Evolutionary conservation across 2,113 vertebrate species (phyloP), one percentile per base, ranked within the genome.

Genomic region (Alosa alosa): DNA sequence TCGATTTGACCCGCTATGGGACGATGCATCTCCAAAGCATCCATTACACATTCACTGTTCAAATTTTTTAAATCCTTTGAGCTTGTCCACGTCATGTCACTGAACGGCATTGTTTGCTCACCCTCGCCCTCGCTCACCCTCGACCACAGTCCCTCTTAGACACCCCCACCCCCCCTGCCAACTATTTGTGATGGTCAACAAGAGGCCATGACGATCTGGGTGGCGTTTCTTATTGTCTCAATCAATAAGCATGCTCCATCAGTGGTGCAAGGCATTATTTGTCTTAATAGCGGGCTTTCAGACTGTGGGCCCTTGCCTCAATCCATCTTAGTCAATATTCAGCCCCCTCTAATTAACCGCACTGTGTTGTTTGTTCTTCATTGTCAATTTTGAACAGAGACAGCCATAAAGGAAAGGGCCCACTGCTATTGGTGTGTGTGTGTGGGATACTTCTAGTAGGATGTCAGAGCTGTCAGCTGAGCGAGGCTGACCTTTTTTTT

Each of bases 11-110:
- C 83, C 86, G 83, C 68, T 81, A 83, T 84, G 84, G 90, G 86
- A 87, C 87, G 90, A 91, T 91, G 85, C 86, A 93, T 93, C 91
- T 90, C 88, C 86, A 89, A 55, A 86, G 88, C 31, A 31, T 31
- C 31, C 83, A 90, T 94, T 93, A 92, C 8, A 36, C 31, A 31
- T 13, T 36, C 31, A 13, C 31, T 75, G 68, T 31, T 11, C 4
- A 9, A 11, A 13, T 75, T 39, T 75, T 75, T 75, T 17, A 75
- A 11, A 75, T 39, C 68, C 68, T 75, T 36, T 1, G 31, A 75
- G 68, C 31, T 31, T 1, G 68, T 15, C 13, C 1, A 13, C 68
- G 8, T 75, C 68, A 39, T 36, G 68, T 75, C 64, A 72, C 22
- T 72, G n/a, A 31, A 10, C 8, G 25, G 25, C n/a, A 2, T 2